Base-by-base conservation (phyloP, 2,797 vertebrate species). In the Pagetopsis macropterus region DNA sequence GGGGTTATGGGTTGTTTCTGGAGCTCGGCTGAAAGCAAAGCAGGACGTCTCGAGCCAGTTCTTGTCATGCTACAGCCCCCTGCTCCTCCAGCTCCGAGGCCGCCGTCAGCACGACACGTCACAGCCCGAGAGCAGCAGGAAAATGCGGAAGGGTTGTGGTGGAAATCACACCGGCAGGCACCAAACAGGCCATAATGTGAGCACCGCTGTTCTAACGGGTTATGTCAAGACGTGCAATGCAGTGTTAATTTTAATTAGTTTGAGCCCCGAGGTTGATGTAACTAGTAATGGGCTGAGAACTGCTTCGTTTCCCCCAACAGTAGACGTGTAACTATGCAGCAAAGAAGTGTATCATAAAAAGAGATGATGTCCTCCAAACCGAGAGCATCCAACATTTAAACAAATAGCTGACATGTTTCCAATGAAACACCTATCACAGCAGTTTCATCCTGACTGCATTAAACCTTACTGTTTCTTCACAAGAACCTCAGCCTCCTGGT, bases 71-170 rank as follows among this genome's bases (percentile, higher is more conserved):
- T 95, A 95, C 95, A 96, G 96, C 95, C 92, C 92, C 91, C 95
- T 91, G 95, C 95, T 96, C 95, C 95, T 94, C 95, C 95, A 95
- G 93, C 93, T 91, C 91, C 94, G 92, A 95, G 94, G 95, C 96
- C 95, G 96, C 96, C 96, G 96, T 97, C 96, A 97, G 96, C 95
- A 94, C 95, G 88, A 95, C 94, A 97, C 96, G 97, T 98, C 97
- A 98, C 96, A 95, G 96, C 95, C 95, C 92, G 92, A 95, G 92
- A 96, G 94, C 93, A 91, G 95, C 94, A 97, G 96, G 96, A 96
- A 96, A 97, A 96, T 94, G 95, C 96, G 96, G 96, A 97, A 94
- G 90, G 74, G 95, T 92, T 93, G 92, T 89, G 94, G 94, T 93
- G 94, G 93, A 94, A 94, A 92, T 90, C 79, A 85, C 65, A 86